Evolutionary conservation across 2,797 vertebrate genomes (phyloP).

Genomic region (Trachurus trachurus): DNA sequence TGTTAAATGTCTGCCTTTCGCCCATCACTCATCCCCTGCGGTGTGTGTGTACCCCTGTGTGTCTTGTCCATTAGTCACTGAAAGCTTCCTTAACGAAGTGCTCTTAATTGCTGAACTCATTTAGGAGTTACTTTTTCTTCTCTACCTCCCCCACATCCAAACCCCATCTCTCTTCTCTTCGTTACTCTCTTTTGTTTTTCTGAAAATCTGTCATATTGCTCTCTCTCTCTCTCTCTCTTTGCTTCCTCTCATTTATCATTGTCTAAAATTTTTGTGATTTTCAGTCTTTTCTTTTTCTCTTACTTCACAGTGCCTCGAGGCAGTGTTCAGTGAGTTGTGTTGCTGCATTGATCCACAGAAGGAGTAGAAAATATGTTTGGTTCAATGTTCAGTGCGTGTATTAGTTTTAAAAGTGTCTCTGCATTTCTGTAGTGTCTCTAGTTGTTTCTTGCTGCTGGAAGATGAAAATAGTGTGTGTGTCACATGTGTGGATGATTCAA

Average conservation of each 20-base stretch:
- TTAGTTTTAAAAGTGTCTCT: not conserved
- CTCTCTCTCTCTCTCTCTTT: not conserved
- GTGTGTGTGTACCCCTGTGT: constrained; percentile 30
- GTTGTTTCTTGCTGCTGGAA: not conserved
- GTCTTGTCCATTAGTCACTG: constrained; percentile 59
- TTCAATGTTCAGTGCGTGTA: not conserved
- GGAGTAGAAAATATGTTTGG: not conserved
- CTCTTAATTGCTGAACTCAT: constrained; percentile 64
- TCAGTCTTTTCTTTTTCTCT: not conserved
- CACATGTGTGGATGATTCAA: not conserved
- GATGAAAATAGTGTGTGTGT: not conserved
- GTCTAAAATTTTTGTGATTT: constrained; percentile 7
- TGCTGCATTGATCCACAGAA: not conserved
- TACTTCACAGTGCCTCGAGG: not conserved
- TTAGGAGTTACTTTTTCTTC: constrained; percentile 42
- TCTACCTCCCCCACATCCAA: not conserved
- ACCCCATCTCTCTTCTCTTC: not conserved
- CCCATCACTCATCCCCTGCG: constrained; percentile 55
- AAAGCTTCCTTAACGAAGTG: constrained; percentile 61
- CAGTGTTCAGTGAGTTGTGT: constrained; percentile 3
- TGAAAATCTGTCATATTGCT: constrained; percentile 8
- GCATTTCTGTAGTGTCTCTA: not conserved
- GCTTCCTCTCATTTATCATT: constrained; percentile 24
- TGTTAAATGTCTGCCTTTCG: constrained; percentile 49
- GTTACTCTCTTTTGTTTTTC: not conserved